phyloP scores from a whole-genome alignment of 2,888 invertebrate genomes.

The Euzophera pinguis region DNA sequence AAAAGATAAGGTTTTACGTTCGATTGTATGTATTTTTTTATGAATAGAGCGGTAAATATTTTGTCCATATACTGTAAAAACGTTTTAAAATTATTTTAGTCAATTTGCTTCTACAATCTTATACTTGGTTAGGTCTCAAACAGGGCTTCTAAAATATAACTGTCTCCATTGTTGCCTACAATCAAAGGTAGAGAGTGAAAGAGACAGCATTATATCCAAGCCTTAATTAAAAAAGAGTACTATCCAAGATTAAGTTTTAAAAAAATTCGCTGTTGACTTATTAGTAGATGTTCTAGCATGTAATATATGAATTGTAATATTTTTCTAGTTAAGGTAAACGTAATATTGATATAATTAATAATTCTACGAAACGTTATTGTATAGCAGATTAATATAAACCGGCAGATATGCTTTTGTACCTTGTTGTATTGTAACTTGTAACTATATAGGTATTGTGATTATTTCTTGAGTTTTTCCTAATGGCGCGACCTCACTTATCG shows the following conservation, averaged over 20 bases:
- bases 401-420: conserved; percentile 20
- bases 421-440: conserved; percentile 20
- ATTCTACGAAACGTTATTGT: conserved; percentile 60
- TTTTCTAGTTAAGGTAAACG: conserved; percentile 34
- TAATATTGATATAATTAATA: conserved; percentile 52
- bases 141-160: too few species aligned
- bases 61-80: not conserved
- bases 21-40: too few species aligned
- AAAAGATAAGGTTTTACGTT: too few species aligned
- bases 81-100: not conserved
- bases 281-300: conserved; percentile 30
- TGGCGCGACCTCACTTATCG: too few species aligned
- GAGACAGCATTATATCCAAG: too few species aligned
- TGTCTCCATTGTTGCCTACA: too few species aligned
- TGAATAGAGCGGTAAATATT: too few species aligned
- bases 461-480: not conserved
- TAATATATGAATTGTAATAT: conserved; percentile 34
- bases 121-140: too few species aligned
- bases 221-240: too few species aligned
- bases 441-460: conserved; percentile 16
- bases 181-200: too few species aligned
- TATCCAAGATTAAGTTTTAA: too few species aligned
- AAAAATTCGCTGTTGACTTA: conserved; percentile 34
- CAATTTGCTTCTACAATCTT: not conserved
- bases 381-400: conserved; percentile 26